Conservation (phyloP, 2,888 invertebrate genomes). For the Andricus curvator region DNA sequence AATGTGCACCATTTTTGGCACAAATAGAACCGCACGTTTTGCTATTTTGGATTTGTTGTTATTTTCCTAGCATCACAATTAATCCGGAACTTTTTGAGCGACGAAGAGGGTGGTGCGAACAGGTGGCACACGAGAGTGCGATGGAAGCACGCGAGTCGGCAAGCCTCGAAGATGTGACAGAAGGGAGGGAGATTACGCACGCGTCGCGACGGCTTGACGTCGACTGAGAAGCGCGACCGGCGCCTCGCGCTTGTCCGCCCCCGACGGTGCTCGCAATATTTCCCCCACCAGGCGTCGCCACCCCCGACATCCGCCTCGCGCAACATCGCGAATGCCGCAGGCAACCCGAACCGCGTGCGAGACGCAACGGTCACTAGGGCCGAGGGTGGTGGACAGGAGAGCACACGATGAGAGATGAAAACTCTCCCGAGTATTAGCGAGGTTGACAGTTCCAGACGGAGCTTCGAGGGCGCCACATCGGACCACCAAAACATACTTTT, state of each 20-base stretch:
- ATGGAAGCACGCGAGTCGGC: conserved; percentile 63
- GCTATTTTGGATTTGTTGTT: not conserved
- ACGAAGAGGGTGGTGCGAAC: conserved; percentile 60
- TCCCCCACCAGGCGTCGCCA: conserved; percentile 43
- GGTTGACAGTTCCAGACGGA: conserved; percentile 4
- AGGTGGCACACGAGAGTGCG: conserved; percentile 66
- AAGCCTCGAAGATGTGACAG: conserved; percentile 56
- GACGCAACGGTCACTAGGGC: conserved; percentile 29
- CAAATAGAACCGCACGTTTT: not conserved
- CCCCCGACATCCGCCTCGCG: conserved; percentile 50
- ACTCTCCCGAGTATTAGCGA: not conserved
- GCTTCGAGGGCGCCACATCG: not conserved
- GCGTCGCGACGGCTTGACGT: conserved; percentile 77
- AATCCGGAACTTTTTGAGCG: not conserved
- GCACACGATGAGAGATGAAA: conserved; percentile 23
- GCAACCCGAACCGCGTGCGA: conserved; percentile 38
- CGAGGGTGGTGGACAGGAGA: not conserved
- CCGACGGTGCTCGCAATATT: conserved; percentile 46
- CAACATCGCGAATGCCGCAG: conserved; percentile 50
- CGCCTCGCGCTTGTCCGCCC: conserved; percentile 70
- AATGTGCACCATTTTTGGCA: conserved; percentile 14
- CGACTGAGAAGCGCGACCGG: conserved; percentile 72
- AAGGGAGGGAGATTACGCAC: conserved; percentile 63
- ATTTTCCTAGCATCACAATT: conserved; percentile 1
- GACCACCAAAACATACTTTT: not conserved